phyloP scores from a whole-genome alignment of 2,888 invertebrate genomes.

The Stratiomys singularior region DNA sequence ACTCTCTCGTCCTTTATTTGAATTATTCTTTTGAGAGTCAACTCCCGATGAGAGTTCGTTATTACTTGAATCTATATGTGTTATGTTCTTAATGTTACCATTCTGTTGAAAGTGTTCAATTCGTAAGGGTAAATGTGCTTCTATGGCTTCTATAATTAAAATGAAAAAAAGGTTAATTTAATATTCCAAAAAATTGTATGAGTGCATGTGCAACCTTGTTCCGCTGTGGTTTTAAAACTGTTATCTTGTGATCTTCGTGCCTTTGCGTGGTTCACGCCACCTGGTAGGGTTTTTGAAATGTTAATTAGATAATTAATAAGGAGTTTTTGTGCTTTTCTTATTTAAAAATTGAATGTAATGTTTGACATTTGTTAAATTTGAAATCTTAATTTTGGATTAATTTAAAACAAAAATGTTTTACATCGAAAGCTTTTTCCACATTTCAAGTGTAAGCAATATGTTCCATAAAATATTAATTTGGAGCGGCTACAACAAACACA shows the following conservation, averaged over 20 bases:
- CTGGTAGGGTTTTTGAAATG: conserved; percentile 58
- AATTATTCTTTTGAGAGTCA: conserved; percentile 40
- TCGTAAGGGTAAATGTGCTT: conserved; percentile 60
- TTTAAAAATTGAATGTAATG: too few relatives aligned
- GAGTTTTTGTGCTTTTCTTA: too few relatives aligned
- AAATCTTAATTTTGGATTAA: too few relatives aligned
- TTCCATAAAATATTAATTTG: too few relatives aligned
- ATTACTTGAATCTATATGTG: conserved; percentile 54
- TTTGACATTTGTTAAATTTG: too few relatives aligned
- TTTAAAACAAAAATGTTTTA: too few relatives aligned
- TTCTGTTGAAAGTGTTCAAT: conserved; percentile 67
- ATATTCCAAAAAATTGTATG: conserved; percentile 11
- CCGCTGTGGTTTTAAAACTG: conserved; percentile 58
- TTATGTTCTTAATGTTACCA: conserved; percentile 66
- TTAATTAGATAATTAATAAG: too few relatives aligned
- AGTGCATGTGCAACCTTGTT: conserved; percentile 53
- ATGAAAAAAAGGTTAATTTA: neutral
- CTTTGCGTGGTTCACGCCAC: conserved; percentile 67
- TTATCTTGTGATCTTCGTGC: conserved; percentile 65
- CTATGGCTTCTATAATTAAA: conserved; percentile 61
- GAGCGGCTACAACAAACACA: too few relatives aligned
- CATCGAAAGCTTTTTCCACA: too few relatives aligned
- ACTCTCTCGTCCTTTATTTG: conserved; percentile 48
- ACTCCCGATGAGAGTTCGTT: conserved; percentile 52
- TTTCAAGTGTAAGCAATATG: too few relatives aligned